A percentile compares a stretch with the other conserved stretches of the same genome.
Conservation (phyloP, 2,888 invertebrate species). For the Linnaemya tessellans region DNA sequence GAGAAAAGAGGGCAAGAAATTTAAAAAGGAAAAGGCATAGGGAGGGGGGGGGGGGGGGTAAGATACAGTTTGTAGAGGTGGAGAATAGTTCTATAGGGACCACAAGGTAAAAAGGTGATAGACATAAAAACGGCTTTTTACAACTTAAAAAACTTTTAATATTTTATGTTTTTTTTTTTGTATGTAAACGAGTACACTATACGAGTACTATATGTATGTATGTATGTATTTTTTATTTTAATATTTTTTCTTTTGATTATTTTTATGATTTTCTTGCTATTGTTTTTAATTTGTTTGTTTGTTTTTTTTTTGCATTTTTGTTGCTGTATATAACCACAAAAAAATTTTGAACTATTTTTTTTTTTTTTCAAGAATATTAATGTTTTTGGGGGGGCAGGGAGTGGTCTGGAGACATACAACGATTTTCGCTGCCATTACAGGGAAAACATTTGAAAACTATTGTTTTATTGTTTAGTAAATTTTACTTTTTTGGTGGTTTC, state of each 20-base stretch:
- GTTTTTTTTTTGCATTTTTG: constrained; percentile 57
- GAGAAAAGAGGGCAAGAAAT: not conserved
- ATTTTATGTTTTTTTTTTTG: constrained; percentile 33
- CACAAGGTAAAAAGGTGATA: not conserved
- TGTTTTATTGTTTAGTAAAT: constrained; percentile 46
- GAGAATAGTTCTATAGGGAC: not conserved
- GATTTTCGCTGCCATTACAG: not conserved
- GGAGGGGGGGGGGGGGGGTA: not conserved
- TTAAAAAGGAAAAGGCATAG: not conserved
- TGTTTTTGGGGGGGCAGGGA: constrained; percentile 18
- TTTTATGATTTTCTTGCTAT: constrained; percentile 64
- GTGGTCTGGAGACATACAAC: not conserved
- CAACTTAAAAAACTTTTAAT: constrained; percentile 17
- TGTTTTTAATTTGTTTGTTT: constrained; percentile 41
- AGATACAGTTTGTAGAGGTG: not conserved
- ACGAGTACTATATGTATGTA: not conserved
- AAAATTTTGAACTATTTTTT: constrained; percentile 60
- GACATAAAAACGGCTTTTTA: constrained; percentile 40
- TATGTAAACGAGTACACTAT: not conserved
- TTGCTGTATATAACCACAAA: constrained; percentile 71
- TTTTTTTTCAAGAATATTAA: constrained; percentile 40
- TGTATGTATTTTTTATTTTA: constrained; percentile 42
- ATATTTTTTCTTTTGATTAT: constrained; percentile 62
- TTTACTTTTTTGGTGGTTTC: constrained; percentile 81
- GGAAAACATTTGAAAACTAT: constrained; percentile 19